Percentiles rank a stretch among this genome's conserved stretches.
These are phyloP conservation scores for Brachynemurus nebulosus DNA, from an alignment of 2,888 invertebrate species.

Conservation along the genomic window DNA sequence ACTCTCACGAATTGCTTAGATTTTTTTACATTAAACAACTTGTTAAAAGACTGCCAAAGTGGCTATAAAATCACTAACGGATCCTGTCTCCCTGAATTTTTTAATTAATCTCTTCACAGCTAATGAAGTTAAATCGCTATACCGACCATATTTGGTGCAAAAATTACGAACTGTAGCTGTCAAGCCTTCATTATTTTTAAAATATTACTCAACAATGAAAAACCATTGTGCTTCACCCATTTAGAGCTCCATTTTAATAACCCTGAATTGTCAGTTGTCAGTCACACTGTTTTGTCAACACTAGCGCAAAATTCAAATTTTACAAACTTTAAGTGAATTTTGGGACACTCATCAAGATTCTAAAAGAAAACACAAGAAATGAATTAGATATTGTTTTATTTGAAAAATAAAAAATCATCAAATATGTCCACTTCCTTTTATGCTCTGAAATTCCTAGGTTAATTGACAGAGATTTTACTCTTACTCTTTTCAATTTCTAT, in stretches of 20 bases:
- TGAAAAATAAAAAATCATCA: no score
- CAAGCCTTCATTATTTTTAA: conserved; percentile 18
- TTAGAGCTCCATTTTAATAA: background rate
- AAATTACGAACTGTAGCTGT: conserved; percentile 17
- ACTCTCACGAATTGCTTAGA: background rate
- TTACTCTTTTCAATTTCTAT: no score
- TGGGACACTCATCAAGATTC: no score
- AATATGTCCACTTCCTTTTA: no score
- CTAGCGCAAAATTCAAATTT: background rate
- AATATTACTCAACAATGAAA: conserved; percentile 4
- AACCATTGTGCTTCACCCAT: no score
- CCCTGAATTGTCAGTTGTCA: background rate
- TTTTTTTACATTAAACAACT: background rate
- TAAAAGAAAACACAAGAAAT: no score
- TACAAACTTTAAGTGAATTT: background rate
- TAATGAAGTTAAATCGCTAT: conserved; percentile 20
- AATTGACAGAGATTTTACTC: no score
- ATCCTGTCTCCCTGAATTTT: conserved; percentile 22
- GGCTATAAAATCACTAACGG: conserved; percentile 20
- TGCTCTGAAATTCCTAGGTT: no score
- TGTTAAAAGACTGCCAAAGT: no score
- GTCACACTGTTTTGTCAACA: background rate
- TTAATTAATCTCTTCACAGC: conserved; percentile 22
- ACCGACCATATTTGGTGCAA: conserved; percentile 20
- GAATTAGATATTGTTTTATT: no score